These are phyloP conservation scores for Pterostichus niger DNA, from an alignment of 2,888 invertebrate genomes.

Conservation along the genomic window DNA sequence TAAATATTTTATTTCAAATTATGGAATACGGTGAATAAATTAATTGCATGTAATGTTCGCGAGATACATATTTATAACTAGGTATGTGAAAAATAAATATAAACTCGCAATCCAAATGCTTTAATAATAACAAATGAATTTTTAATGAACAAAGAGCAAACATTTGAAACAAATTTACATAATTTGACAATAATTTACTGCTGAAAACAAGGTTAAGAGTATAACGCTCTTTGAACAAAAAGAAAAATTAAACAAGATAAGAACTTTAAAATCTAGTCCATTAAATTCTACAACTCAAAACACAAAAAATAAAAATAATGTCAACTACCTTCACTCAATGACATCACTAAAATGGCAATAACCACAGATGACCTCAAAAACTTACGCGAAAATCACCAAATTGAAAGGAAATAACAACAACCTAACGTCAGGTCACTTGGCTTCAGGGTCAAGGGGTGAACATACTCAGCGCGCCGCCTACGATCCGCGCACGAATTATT, in stretches of 20 bases:
- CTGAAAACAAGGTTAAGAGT: constrained; percentile 41
- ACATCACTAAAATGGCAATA: constrained; percentile 57
- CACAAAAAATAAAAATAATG: constrained; percentile 33
- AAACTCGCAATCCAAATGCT: background rate
- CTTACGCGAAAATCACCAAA: constrained; percentile 42
- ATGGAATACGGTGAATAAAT: no score
- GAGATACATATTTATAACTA: background rate
- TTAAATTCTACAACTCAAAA: constrained; percentile 42
- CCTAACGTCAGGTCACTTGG: constrained; percentile 52
- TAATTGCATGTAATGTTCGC: no score
- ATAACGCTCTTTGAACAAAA: constrained; percentile 19
- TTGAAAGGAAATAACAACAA: constrained; percentile 50
- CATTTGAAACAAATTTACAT: constrained; percentile 22
- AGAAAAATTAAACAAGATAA: constrained; percentile 41
- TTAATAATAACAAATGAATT: constrained; percentile 19
- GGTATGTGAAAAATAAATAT: background rate
- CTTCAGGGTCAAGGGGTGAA: constrained; percentile 63
- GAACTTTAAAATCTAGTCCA: constrained; percentile 16
- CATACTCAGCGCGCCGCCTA: constrained; percentile 48
- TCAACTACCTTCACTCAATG: constrained; percentile 49
- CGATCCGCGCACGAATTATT: constrained; percentile 43
- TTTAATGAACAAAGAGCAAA: constrained; percentile 24
- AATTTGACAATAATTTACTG: constrained; percentile 20
- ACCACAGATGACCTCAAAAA: constrained; percentile 50
- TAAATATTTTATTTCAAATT: no score